Percentiles rank a stretch among this genome's conserved stretches.
Evolutionary conservation across 2,797 vertebrate species (phyloP).

Genomic region (Propithecus deckenii): DNA sequence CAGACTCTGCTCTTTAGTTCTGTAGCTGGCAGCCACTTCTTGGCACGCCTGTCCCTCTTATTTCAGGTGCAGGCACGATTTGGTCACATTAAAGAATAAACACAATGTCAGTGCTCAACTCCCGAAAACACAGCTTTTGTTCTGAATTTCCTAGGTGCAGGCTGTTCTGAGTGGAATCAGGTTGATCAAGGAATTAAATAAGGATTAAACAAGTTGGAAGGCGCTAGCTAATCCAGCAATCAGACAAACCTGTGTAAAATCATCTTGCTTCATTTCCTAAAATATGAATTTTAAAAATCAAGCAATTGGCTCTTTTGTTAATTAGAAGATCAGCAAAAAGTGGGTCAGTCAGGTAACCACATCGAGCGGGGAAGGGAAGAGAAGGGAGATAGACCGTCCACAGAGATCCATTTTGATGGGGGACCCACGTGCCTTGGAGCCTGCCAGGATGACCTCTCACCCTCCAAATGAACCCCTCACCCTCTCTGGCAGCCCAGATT

Average conservation of each 20-base stretch:
- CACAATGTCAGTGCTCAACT: background rate
- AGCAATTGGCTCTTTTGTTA: slow-evolving; percentile 44
- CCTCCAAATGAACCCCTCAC: background rate
- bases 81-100: slow-evolving; percentile 50
- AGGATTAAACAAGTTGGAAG: slow-evolving; percentile 68
- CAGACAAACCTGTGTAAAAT: slow-evolving; percentile 53
- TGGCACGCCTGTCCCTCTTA: background rate
- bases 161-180: slow-evolving; percentile 17
- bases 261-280: slow-evolving; percentile 54
- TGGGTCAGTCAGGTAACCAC: background rate
- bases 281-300: slow-evolving; percentile 27
- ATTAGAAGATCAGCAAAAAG: slow-evolving; percentile 67
- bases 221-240: slow-evolving; percentile 54
- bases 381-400: rapidly evolving
- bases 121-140: slow-evolving; percentile 40
- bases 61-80: background rate
- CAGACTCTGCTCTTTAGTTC: background rate
- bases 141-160: slow-evolving; percentile 16
- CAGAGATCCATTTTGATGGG: background rate
- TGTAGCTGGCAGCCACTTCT: background rate
- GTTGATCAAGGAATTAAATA: slow-evolving; percentile 68
- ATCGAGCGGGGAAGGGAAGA: too few species aligned
- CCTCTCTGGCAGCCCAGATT: background rate
- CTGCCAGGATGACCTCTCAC: too few species aligned
- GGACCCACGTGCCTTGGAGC: rapidly evolving